Base-by-base conservation (phyloP, 2,888 invertebrate species). In the Synanthedon andrenaeformis region DNA sequence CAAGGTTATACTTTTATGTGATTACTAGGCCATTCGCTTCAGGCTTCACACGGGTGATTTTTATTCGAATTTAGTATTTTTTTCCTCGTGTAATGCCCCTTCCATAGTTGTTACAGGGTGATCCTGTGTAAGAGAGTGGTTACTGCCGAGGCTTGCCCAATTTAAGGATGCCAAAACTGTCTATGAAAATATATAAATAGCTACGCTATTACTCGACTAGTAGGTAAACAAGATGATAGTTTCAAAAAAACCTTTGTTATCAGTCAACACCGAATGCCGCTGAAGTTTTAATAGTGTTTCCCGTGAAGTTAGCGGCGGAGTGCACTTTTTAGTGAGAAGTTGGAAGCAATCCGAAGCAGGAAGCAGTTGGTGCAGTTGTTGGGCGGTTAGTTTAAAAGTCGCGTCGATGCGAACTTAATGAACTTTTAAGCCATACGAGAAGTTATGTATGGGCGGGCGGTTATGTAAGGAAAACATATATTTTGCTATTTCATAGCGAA, bases 211-310 rank as follows among this genome's bases (percentile, higher is more conserved):
- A 13, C 13, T 45, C 8, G 45, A 45, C 6, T 45, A 13, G 45
- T 45, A n/a, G n/a, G n/a, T n/a, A 45, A 45, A 35, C 35, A 35
- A 45, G 45, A 45, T 14, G 45, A 14, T 45, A 45, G 45, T 14
- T 45, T 45, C 6, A 45, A 45, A 45, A 45, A 35, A 13, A 13
- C 45, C 14, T n/a, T n/a, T 45, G 14, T 45, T 45, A 45, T 45
- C 45, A 45, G 45, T 12, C 45, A 45, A 45, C 45, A 45, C 45
- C n/a, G 45, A 3, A 35, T 35, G 8, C 14, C 4, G 45, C 13
- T n/a, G 45, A 69, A 69, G 59, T 69, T 69, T 64, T 69, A 66
- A 67, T 64, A 62, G 64, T 55, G 60, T 62, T 63, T 58, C 54
- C 55, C 45, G n/a, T 45, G 45, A 45, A 45, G 6, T 45, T 45